These are phyloP conservation scores for Mimas tiliae DNA, from an alignment of 2,888 invertebrate species.

Conservation along the genomic window DNA sequence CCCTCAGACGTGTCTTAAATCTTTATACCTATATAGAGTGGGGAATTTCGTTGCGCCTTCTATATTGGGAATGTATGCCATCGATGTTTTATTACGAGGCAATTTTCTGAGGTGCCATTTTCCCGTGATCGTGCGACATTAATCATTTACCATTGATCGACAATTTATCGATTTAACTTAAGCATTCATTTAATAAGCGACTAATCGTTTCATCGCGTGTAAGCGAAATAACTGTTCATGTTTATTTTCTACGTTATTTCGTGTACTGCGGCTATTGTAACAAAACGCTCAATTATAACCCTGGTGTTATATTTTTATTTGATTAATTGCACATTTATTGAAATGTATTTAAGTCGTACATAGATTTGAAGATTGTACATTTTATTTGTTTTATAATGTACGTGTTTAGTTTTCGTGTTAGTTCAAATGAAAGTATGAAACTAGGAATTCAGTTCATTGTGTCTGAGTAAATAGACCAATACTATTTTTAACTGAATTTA, in stretches of 20 bases:
- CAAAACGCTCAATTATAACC: conserved; percentile 36
- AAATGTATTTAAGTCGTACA: conserved; percentile 13
- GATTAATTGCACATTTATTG: conserved; percentile 31
- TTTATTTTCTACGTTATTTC: conserved; percentile 52
- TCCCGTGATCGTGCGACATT: conserved; percentile 28
- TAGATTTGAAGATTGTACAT: conserved; percentile 10
- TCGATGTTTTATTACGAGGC: too few relatives aligned
- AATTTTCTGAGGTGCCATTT: too few relatives aligned
- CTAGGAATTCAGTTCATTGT: background rate
- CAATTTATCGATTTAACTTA: conserved; percentile 66
- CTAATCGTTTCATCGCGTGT: conserved; percentile 72
- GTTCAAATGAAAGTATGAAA: background rate
- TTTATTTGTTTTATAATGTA: conserved; percentile 8
- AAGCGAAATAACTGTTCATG: conserved; percentile 50
- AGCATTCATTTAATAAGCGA: conserved; percentile 69
- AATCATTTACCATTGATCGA: conserved; percentile 64
- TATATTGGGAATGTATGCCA: too few relatives aligned
- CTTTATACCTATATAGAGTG: too few relatives aligned
- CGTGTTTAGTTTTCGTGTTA: background rate
- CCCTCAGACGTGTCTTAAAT: too few relatives aligned
- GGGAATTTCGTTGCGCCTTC: too few relatives aligned
- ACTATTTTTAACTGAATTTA: too few relatives aligned
- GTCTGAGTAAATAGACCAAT: too few relatives aligned
- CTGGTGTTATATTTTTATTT: conserved; percentile 28
- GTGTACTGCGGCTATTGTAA: conserved; percentile 39